phyloP scores from a whole-genome alignment of 2,888 invertebrate species.

The Agonopterix alstromeriana region DNA sequence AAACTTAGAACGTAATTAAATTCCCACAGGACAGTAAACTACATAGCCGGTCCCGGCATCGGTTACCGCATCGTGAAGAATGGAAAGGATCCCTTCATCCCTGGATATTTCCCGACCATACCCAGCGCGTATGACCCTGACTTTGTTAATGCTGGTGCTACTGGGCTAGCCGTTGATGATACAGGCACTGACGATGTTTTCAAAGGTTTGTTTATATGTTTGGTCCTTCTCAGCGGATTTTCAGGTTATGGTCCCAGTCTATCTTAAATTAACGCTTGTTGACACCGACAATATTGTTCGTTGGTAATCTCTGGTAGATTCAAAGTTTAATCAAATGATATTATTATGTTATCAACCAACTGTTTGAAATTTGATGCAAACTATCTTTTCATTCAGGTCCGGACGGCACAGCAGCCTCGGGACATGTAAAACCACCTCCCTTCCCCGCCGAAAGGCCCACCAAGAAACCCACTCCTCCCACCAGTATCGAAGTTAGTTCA shows the following conservation, averaged over 20 bases:
- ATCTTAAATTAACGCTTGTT: too few species aligned
- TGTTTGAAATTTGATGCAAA: too few species aligned
- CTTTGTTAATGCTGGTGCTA: conserved; percentile 50
- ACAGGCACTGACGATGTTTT: conserved; percentile 52
- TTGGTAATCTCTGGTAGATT: too few species aligned
- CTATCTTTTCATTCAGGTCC: conserved; percentile 36
- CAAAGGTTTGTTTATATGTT: conserved; percentile 44
- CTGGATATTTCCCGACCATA: conserved; percentile 76
- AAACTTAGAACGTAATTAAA: neutral
- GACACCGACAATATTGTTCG: too few species aligned
- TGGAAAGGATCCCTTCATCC: conserved; percentile 81
- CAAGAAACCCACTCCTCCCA: conserved; percentile 23
- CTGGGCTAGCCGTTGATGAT: conserved; percentile 33
- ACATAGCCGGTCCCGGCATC: conserved; percentile 87
- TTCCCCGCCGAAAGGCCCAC: conserved; percentile 52
- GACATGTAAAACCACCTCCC: conserved; percentile 72
- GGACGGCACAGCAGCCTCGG: conserved; percentile 76
- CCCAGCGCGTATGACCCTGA: conserved; percentile 74
- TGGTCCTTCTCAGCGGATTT: neutral
- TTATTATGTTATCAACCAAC: too few species aligned
- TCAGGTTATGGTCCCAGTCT: too few species aligned
- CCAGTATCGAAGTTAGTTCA: conserved; percentile 16
- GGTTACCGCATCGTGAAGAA: conserved; percentile 85
- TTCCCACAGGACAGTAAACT: conserved; percentile 79
- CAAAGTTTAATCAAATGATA: too few species aligned